phyloP scores from a whole-genome alignment of 2,888 invertebrate species.

The Tinea pellionella region DNA sequence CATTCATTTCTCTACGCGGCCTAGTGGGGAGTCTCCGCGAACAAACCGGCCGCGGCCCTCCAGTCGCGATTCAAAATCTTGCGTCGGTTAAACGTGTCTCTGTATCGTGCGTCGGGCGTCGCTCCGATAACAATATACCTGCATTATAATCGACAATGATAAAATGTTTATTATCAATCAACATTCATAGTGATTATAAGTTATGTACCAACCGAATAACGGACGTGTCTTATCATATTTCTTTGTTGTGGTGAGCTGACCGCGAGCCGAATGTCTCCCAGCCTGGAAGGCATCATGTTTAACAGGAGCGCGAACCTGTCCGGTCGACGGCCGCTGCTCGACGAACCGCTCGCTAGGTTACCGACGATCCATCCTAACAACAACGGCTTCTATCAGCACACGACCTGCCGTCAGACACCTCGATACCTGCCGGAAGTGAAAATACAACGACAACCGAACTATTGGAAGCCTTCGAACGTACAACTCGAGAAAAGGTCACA shows the following conservation, averaged over 20 bases:
- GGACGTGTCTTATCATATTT: not conserved
- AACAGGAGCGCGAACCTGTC: conserved; percentile 62
- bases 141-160: not conserved
- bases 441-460: conserved; percentile 39
- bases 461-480: conserved; percentile 62
- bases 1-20: conserved; percentile 51
- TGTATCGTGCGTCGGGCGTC: conserved; percentile 49
- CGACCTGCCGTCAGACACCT: conserved; percentile 27
- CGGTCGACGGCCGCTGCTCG: conserved; percentile 59
- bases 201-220: not conserved
- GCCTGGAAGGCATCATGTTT: conserved; percentile 63
- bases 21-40: conserved; percentile 14
- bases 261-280: conserved; percentile 49
- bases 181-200: not conserved
- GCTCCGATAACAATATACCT: conserved; percentile 28
- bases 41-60: not conserved
- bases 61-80: conserved; percentile 41
- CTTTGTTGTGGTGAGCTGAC: conserved; percentile 4
- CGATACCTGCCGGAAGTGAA: conserved; percentile 42
- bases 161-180: conserved; percentile 1
- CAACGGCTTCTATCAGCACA: not conserved
- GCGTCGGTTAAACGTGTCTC: conserved; percentile 34
- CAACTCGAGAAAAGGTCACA: conserved; percentile 57
- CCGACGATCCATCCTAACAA: conserved; percentile 55
- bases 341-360: conserved; percentile 53